Conservation (phyloP, 2,113 vertebrate species). For the human (Homo sapiens) region DNA sequence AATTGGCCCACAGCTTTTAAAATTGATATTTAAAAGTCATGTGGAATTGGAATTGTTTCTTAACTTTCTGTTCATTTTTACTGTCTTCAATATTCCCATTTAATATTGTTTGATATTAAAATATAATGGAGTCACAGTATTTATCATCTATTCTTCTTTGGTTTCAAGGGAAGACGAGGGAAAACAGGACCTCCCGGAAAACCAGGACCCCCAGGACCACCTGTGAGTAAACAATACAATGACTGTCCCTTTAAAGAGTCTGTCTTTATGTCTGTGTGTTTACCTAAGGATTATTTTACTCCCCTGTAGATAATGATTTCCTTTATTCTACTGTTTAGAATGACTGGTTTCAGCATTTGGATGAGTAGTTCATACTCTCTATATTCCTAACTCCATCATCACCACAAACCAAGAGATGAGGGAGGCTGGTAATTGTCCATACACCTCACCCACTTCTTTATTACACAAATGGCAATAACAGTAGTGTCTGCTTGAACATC, state of each 20-base stretch:
- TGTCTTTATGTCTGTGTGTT: neutral
- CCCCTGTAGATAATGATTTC: neutral
- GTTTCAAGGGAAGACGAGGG: conserved; percentile 86
- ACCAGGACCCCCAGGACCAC: conserved; percentile 85
- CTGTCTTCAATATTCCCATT: conserved; percentile 1
- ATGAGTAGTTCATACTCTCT: neutral
- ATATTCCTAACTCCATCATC: neutral
- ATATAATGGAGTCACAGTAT: neutral
- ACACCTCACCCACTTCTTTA: neutral
- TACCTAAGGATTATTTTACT: neutral
- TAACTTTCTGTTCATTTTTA: conserved; percentile 8
- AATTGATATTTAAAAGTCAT: neutral
- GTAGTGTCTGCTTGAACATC: neutral
- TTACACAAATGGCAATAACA: neutral
- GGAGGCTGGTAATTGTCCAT: neutral
- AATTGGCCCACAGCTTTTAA: neutral
- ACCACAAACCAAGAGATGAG: neutral
- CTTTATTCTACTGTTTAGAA: neutral
- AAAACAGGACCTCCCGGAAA: conserved; percentile 87
- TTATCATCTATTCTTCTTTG: conserved; percentile 60
- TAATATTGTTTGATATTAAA: conserved; percentile 45
- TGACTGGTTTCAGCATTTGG: neutral
- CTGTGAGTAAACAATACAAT: conserved; percentile 82
- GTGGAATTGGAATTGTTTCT: conserved; percentile 14
- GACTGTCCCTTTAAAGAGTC: neutral